Evolutionary conservation across 1,140 invertebrate species (phyloP).

Genomic region (Aphaenogaster ashmeadi): DNA sequence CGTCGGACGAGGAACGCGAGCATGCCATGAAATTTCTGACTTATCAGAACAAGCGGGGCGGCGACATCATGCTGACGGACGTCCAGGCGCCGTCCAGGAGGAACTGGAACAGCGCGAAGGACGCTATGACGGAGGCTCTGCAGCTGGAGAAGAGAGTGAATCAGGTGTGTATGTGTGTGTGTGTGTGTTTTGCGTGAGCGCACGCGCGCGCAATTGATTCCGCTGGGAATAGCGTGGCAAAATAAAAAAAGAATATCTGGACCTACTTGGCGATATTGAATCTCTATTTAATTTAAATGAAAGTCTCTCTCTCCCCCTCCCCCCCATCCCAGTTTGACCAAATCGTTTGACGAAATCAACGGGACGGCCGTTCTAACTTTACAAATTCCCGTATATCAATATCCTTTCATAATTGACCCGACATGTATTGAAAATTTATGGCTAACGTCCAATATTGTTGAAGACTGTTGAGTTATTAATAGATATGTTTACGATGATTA

Average conservation of each 20-base stretch:
- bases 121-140: constrained; percentile 92
- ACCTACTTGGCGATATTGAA: not conserved
- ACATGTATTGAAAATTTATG: not conserved
- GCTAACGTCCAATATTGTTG: not conserved
- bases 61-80: constrained; percentile 88
- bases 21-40: constrained; percentile 93
- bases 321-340: not conserved
- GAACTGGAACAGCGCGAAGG: constrained; percentile 90
- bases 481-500: not conserved
- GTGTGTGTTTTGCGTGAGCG: not conserved
- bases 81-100: constrained; percentile 89
- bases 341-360: not conserved
- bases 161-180: constrained; percentile 68
- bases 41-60: constrained; percentile 95
- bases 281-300: not conserved
- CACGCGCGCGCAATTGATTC: constrained; percentile 32
- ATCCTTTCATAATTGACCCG: not conserved
- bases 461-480: not conserved
- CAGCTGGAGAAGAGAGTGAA: constrained; percentile 94
- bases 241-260: not conserved
- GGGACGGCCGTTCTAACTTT: not conserved
- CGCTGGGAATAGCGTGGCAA: not conserved
- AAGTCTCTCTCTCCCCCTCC: not conserved
- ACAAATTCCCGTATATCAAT: not conserved
- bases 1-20: constrained; percentile 92